phyloP scores from a whole-genome alignment of 2,797 vertebrate genomes.

The Emys orbicularis region DNA sequence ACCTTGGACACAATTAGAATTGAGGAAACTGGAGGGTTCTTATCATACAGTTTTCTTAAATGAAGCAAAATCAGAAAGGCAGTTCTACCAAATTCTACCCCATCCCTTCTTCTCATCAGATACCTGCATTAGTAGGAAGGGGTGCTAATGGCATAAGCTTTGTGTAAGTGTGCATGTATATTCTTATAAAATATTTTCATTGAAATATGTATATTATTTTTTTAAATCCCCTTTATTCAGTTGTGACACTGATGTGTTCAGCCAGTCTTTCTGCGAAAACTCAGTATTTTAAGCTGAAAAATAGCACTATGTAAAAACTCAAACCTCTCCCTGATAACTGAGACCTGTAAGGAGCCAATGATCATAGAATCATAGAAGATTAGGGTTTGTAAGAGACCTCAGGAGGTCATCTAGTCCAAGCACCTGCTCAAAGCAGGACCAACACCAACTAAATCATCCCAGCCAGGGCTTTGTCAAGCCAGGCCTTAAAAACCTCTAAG shows the following conservation, averaged over 20 bases:
- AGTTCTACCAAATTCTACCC: not conserved
- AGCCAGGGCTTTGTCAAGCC: too few relatives aligned
- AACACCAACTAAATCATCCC: too few relatives aligned
- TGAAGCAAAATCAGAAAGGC: not conserved
- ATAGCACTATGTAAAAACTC: not conserved
- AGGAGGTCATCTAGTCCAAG: too few relatives aligned
- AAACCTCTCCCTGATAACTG: constrained; percentile 9
- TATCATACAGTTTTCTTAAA: not conserved
- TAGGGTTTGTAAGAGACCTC: too few relatives aligned
- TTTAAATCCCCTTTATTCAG: accelerated
- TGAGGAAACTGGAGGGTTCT: not conserved
- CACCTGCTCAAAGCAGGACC: too few relatives aligned
- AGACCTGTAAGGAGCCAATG: constrained; percentile 20
- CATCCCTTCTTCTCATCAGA: not conserved
- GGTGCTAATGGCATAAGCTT: not conserved
- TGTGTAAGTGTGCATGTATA: not conserved
- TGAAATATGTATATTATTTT: not conserved
- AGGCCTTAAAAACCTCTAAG: too few relatives aligned
- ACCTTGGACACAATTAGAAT: not conserved
- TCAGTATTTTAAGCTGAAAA: not conserved
- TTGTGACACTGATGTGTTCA: not conserved
- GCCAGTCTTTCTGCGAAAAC: not conserved
- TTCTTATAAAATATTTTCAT: not conserved
- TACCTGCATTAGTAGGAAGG: not conserved
- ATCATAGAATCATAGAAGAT: not conserved